Evolutionary conservation across 2,888 invertebrate genomes (phyloP), one percentile per base, ranked within the genome.

Genomic region (Drosophila buzzatii): DNA sequence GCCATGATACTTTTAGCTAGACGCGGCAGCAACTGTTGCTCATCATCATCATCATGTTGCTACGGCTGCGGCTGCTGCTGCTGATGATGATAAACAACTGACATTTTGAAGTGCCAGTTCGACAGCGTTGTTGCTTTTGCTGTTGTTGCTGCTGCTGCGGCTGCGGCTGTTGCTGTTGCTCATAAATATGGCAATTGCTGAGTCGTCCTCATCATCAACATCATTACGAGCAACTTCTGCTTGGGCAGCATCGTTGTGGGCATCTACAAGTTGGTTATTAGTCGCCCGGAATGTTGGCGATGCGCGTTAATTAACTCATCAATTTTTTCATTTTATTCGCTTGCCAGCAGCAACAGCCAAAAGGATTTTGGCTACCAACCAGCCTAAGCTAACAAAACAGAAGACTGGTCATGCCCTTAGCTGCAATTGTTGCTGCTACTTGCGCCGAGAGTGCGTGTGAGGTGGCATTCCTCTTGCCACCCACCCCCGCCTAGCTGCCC

Each of bases 221-320:
- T 37, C 65, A 68, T 42, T 56, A 66, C n/a, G 53, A 47, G 1
- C 66, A 41, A 44, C 52, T 52, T 33, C 31, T 5, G 18, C 44
- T 51, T 27, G 20, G 20, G 16, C 62, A n/a, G 39, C 53, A 33
- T 44, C 76, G 70, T 70, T 63, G 70, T 76, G 80, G 80, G 85
- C 85, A 79, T 87, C 88, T 88, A 85, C 88, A 85, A 85, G 70
- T 89, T 89, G 89, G 86, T 87, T 87, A 87, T 87, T 87, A 87
- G 86, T 87, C 85, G 89, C 77, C 79, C 81, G 86, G 86, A 87
- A 87, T 87, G 86, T 80, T 87, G 89, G 83, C 89, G 81, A 87
- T 87, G 86, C 89, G 89, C 86, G 86, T 87, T 87, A 87, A 87
- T 87, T 87, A 87, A 87, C 86, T 87, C 87, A 87, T 87, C 86